Conservation (phyloP, 1,140 invertebrate genomes). For the Diorhabda carinulata region DNA sequence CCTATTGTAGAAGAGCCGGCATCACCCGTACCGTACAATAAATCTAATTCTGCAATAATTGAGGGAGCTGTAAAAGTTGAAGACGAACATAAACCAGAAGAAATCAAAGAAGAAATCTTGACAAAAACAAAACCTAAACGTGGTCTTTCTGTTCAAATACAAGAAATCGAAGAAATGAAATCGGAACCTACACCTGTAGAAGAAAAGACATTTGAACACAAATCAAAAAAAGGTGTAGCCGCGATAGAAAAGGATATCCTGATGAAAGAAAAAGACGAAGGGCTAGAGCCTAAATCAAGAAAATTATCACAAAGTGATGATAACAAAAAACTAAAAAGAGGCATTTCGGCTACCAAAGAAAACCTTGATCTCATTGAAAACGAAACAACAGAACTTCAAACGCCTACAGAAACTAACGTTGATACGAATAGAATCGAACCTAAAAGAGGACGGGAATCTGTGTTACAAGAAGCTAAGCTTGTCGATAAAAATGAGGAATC, state of each 20-base stretch:
- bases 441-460: slow-evolving; percentile 21
- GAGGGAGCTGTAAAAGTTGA: slow-evolving; percentile 34
- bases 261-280: slow-evolving; percentile 5
- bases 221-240: slow-evolving; percentile 19
- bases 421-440: slow-evolving; percentile 20
- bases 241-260: slow-evolving; percentile 12
- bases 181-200: slow-evolving; percentile 9
- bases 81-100: slow-evolving; percentile 24
- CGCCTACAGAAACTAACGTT: slow-evolving; percentile 23
- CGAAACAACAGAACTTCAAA: slow-evolving; percentile 39
- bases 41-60: slow-evolving; percentile 42
- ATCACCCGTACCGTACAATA: slow-evolving; percentile 45
- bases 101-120: slow-evolving; percentile 20
- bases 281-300: not conserved
- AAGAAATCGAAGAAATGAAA: slow-evolving; percentile 33
- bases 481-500: slow-evolving; percentile 27
- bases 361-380: slow-evolving; percentile 23
- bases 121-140: slow-evolving; percentile 27
- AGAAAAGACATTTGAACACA: slow-evolving; percentile 12
- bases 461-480: slow-evolving; percentile 23
- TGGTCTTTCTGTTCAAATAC: slow-evolving; percentile 32
- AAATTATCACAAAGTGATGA: slow-evolving; percentile 23
- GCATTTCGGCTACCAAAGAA: slow-evolving; percentile 23
- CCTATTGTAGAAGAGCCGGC: slow-evolving; percentile 39
- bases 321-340: slow-evolving; percentile 23